phyloP scores from a whole-genome alignment of 2,797 vertebrate genomes.

The Rallus crepitans region DNA sequence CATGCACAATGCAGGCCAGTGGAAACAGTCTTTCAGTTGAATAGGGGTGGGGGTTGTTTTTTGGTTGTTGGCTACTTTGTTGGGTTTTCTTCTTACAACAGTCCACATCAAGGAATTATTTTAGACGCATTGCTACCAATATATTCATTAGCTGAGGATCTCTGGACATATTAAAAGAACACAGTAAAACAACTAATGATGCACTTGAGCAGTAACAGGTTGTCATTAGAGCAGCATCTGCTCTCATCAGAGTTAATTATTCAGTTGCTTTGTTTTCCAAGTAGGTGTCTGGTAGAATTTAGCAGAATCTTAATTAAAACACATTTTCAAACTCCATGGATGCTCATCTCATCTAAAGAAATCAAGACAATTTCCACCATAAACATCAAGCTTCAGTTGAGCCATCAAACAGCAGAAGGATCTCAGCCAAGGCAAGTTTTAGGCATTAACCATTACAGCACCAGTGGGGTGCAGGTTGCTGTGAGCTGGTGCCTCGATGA shows the following conservation, averaged over 20 bases:
- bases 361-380: slow-evolving; percentile 84
- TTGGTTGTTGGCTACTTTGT: slow-evolving; percentile 7
- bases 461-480: background rate
- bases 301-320: slow-evolving; percentile 91
- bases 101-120: slow-evolving; percentile 62
- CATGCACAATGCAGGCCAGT: slow-evolving; percentile 2
- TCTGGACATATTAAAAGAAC: slow-evolving; percentile 83
- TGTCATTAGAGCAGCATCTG: slow-evolving; percentile 90
- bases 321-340: slow-evolving; percentile 87
- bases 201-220: slow-evolving; percentile 88
- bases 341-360: slow-evolving; percentile 86
- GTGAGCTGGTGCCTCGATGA: background rate
- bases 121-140: slow-evolving; percentile 69
- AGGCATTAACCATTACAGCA: slow-evolving; percentile 64
- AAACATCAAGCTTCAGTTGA: slow-evolving; percentile 85
- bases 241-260: slow-evolving; percentile 90
- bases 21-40: background rate
- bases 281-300: slow-evolving; percentile 89
- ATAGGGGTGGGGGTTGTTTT: background rate
- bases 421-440: slow-evolving; percentile 67
- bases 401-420: slow-evolving; percentile 81
- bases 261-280: slow-evolving; percentile 89
- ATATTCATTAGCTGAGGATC: slow-evolving; percentile 78
- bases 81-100: background rate
- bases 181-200: slow-evolving; percentile 84